phyloP scores from a whole-genome alignment of 2,113 vertebrate genomes.

The Chamaea fasciata region DNA sequence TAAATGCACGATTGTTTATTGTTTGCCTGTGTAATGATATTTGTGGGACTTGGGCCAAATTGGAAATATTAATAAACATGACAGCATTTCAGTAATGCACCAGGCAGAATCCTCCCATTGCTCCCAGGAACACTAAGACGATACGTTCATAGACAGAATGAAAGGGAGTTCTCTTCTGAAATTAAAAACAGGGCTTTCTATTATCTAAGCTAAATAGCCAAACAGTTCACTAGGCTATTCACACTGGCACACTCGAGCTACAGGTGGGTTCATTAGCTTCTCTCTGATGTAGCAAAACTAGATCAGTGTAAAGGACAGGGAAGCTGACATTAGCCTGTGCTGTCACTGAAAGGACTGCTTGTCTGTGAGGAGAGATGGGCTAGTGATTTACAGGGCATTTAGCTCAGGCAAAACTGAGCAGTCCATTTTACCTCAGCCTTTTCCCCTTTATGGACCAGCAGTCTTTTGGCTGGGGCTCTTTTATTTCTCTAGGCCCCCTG shows the following conservation, averaged over 20 bases:
- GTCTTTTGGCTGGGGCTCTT: neutral
- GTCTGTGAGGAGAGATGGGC: neutral
- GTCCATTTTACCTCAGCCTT: neutral
- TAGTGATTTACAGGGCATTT: neutral
- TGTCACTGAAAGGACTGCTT: neutral
- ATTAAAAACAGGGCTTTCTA: neutral
- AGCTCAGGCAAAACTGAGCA: neutral
- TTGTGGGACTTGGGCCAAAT: neutral
- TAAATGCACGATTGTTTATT: conserved; percentile 37
- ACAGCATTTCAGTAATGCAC: neutral
- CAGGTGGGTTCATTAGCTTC: neutral
- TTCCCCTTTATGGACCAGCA: neutral
- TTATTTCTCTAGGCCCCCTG: neutral
- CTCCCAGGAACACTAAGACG: neutral
- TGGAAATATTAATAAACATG: conserved; percentile 24
- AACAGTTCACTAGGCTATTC: neutral
- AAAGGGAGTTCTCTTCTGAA: neutral
- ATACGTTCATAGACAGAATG: neutral
- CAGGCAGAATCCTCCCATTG: neutral
- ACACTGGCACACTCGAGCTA: neutral
- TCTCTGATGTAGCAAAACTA: neutral
- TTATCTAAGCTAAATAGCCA: neutral
- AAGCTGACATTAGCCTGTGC: neutral
- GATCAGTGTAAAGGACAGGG: neutral
- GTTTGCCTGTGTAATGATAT: conserved; percentile 44